Percentiles rank a stretch among this genome's conserved stretches.
Conservation (phyloP, 2,888 invertebrate species). For the Pyrochroa serraticornis region DNA sequence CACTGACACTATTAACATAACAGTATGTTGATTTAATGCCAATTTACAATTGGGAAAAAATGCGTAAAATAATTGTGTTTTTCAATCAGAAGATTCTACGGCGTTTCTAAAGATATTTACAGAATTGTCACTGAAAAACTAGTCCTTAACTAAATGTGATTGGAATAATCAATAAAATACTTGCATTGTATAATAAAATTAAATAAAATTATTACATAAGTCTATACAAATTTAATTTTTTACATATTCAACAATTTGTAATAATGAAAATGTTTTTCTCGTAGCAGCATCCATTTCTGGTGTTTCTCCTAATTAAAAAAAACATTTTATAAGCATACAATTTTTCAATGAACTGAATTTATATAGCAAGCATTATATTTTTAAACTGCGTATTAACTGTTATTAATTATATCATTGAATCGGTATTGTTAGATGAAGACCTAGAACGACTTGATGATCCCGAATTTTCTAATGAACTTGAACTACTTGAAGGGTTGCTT, state of each 20-base stretch:
- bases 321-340: conserved; percentile 15
- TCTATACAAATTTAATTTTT: conserved; percentile 21
- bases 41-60: conserved; percentile 5
- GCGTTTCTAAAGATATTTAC: neutral
- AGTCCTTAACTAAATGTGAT: neutral
- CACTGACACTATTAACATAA: conserved; percentile 1
- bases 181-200: conserved; percentile 10
- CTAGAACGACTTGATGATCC: conserved; percentile 33
- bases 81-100: neutral
- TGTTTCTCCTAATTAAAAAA: neutral
- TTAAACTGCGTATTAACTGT: conserved; percentile 19
- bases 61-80: neutral
- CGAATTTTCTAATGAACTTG: conserved; percentile 35
- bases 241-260: conserved; percentile 5
- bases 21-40: neutral
- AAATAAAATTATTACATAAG: conserved; percentile 7
- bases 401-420: conserved; percentile 39
- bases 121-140: neutral
- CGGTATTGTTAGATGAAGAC: conserved; percentile 35
- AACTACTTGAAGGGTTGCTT: conserved; percentile 30
- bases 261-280: conserved; percentile 12
- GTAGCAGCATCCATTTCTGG: neutral
- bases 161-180: neutral
- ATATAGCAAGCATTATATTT: conserved; percentile 26
- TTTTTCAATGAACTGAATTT: conserved; percentile 1